Evolutionary conservation across 2,797 vertebrate genomes (phyloP), one percentile per base, ranked within the genome.

Genomic region (Microctenopoma steveboyesi): DNA sequence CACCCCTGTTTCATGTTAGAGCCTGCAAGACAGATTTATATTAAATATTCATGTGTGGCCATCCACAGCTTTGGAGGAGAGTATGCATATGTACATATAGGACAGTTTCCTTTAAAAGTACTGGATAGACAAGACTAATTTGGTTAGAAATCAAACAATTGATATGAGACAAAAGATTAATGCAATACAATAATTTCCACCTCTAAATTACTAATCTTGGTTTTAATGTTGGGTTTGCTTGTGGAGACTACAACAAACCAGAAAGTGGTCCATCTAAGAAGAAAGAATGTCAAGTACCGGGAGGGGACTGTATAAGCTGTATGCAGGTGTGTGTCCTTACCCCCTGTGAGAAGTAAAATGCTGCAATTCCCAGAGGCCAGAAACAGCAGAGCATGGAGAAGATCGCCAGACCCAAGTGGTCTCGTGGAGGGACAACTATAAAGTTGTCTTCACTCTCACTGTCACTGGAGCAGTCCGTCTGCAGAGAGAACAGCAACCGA

Each of bases 301-400:
- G 37, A 39, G 37, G 37, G 9, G 37, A 11, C 37, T 39, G 10
- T 39, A 39, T 39, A 12, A 3, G 12, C 3, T 52, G 55, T 50
- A 7, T 72, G 57, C 50, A 25, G 30, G 47, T 69, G 60, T 58
- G 56, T 53, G 30, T 47, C 37, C 89, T 86, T 91, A 98, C 97
- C 97, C 96, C 96, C 89, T 98, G 97, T 78, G 97, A 98, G 94
- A 98, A 98, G 92, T 98, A 98, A 95, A 98, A 98, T 50, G 97
- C 97, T 48, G 96, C 97, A 9, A 98, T 98, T 65, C 97, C 97
- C 90, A 98, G 92, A 37, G 97, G 97, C 97, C 97, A 98, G 93
- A 98, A 98, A 85, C 97, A 98, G 88, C 97, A 98, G 76, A 98
- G 95, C 97, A 98, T 98, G 86, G 97, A 98, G 94, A 98, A 98